A percentile compares a stretch with the other conserved stretches of the same genome.
phyloP scores from a whole-genome alignment of 2,113 vertebrate genomes.

The Entelurus aequoreus region DNA sequence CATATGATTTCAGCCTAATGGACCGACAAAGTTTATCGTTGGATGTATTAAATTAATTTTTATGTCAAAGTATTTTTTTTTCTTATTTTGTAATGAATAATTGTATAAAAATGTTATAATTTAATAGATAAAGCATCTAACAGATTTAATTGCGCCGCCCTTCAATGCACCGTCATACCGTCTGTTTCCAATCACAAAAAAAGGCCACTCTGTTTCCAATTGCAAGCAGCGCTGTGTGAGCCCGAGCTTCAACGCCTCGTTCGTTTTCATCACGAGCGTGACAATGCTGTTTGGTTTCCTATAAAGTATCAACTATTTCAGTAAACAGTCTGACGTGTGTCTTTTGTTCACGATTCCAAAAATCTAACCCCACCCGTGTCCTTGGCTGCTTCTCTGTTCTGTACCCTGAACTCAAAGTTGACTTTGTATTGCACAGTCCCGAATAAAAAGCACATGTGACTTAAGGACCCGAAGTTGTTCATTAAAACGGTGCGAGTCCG shows the following conservation, averaged over 20 bases:
- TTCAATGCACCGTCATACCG: slow-evolving; percentile 7
- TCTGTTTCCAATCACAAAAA: slow-evolving; percentile 50
- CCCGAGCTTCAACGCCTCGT: slow-evolving; percentile 6
- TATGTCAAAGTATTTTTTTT: background rate
- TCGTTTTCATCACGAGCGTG: slow-evolving; percentile 11
- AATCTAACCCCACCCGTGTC: slow-evolving; percentile 38
- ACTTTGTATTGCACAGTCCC: slow-evolving; percentile 47
- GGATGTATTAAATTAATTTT: background rate
- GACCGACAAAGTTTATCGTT: no score
- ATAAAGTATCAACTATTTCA: slow-evolving; percentile 24
- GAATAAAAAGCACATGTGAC: slow-evolving; percentile 36
- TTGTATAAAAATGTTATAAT: background rate
- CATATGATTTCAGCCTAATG: background rate
- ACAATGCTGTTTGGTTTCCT: slow-evolving; percentile 28
- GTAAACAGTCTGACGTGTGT: slow-evolving; percentile 19
- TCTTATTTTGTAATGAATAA: background rate
- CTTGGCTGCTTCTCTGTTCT: slow-evolving; percentile 36
- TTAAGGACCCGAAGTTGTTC: slow-evolving; percentile 21
- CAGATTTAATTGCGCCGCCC: slow-evolving; percentile 9
- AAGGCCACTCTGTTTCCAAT: slow-evolving; percentile 16
- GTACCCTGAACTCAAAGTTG: slow-evolving; percentile 32
- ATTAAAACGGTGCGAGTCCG: slow-evolving; percentile 17
- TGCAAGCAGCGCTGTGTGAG: slow-evolving; percentile 27
- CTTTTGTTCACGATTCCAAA: slow-evolving; percentile 39
- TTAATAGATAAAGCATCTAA: slow-evolving; percentile 1